Evolutionary conservation across 2,113 vertebrate species (phyloP).

Genomic region (Oreochromis tanganicae): DNA sequence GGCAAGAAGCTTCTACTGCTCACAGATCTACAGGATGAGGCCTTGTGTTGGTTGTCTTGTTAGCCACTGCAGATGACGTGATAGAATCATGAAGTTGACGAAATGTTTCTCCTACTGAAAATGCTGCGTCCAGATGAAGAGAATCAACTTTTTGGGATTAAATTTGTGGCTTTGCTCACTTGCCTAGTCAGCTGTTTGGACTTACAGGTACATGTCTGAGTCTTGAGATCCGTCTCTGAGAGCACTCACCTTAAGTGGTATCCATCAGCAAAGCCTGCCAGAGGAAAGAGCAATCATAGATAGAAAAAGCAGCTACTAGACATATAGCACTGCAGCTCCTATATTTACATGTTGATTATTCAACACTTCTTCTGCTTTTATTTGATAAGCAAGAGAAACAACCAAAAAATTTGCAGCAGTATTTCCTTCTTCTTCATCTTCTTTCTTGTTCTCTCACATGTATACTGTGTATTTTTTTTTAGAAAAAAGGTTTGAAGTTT

Average conservation of each 20-base stretch:
- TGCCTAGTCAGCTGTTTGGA: not conserved
- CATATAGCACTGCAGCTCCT: not conserved
- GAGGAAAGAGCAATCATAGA: not conserved
- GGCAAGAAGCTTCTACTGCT: not conserved
- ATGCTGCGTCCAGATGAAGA: not conserved
- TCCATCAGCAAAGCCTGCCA: not conserved
- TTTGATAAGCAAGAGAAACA: not conserved
- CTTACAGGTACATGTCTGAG: not conserved
- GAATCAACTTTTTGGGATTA: not conserved
- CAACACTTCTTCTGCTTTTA: not conserved
- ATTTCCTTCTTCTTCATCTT: not conserved
- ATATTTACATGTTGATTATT: not conserved
- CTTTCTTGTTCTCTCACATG: not conserved
- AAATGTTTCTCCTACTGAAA: not conserved
- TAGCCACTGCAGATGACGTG: not conserved
- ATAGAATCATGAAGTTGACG: not conserved
- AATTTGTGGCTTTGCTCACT: not conserved
- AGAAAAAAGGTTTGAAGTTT: not conserved
- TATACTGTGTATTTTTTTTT: not conserved
- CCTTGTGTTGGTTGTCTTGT: not conserved
- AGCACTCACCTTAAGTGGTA: not conserved
- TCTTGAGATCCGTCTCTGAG: not conserved
- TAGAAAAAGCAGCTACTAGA: not conserved
- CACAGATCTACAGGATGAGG: not conserved
- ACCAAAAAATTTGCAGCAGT: no score